Evolutionary conservation across 2,797 vertebrate genomes (phyloP), one percentile per base, ranked within the genome.

Genomic region (Enteromius trimaculatus): DNA sequence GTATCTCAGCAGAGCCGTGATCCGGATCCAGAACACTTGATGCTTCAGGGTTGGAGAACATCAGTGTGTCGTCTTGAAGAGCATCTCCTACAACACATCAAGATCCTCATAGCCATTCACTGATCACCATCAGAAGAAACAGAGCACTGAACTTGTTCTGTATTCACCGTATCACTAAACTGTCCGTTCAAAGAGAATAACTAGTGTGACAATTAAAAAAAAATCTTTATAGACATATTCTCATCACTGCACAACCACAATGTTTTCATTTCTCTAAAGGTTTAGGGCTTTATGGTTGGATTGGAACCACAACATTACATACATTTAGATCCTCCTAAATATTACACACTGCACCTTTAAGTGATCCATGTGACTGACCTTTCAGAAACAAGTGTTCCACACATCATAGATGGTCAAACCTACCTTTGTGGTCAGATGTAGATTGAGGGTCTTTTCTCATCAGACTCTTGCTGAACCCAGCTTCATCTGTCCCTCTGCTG

Each of bases 1-100:
- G 26, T 1, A 72, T 10, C 5, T 77, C 77, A 29, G 69, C 81
- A 68, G 47, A 69, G n/a, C n/a, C 4, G 26, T 14, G 29, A 10
- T 76, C 62, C 53, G 55, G 75, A 65, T 84, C 77, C 58, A 87
- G 49, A 72, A 89, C 39, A 39, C 87, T 88, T 76, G 88, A 87
- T 19, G 90, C 83, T 47, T 85, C 89, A 1, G 88, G 90, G 88
- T 95, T 95, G 85, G 91, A 91, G 86, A 94, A 89, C 87, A 94
- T 87, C 10, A 94, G 89, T 0, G 75, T 31, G 39, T 79, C 81
- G 6, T 87, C 88, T 69, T 85, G 87, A 49, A 88, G 26, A 14
- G 66, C 70, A 79, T 37, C 7, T 1, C 86, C 87, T 68, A 69
- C 53, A 10, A 85, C 84, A 77, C 65, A 29, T 10, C 34, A 82